Evolutionary conservation across 2,888 invertebrate species (phyloP), one percentile per base, ranked within the genome.

Genomic region (Drosophila paramelanica): DNA sequence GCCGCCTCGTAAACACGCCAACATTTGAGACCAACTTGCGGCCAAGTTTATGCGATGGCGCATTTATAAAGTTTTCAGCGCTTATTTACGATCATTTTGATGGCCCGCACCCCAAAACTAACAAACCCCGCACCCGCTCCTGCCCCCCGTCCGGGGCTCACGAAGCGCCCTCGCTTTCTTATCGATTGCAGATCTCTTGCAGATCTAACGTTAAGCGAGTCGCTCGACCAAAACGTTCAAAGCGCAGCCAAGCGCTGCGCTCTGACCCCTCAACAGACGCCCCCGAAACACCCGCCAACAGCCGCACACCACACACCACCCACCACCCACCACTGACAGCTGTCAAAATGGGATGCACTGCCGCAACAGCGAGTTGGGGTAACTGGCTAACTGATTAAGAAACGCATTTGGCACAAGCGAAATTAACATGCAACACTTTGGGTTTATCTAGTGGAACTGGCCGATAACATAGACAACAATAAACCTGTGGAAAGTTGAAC

Each of bases 1-100:
- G 81, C 89, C 84, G 84, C 88, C 89, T 89, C 88, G 81, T 89
- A 89, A 84, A 89, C 89, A 82, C 83, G 84, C 77, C 82, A 82
- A 62, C 67, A 50, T 59, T 57, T 49, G 45, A 50, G 74, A 59
- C 56, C 73, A 70, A 58, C 60, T 56, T 71, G 66, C 67, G 80
- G 76, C 77, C 77, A 82, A 83, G 89, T 83, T 83, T 84, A 89
- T 87, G 83, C 81, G 81, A 73, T 67, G 70, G 67, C 43, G 88
- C 71, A 72, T 89, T 89, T 84, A 87, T 89, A 84, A 87, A 89
- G 89, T 89, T 87, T 89, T 87, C 81, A 89, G 57, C 89, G 81
- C 78, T 77, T 89, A 87, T 89, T 84, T 84, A 84, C 71, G 83
- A 87, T 89, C 88, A 87, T 75, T 83, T 72, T 53, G 58, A 36